These are phyloP conservation scores for Triplophysa dalaica DNA, from an alignment of 2,113 vertebrate genomes.

Conservation along the genomic window DNA sequence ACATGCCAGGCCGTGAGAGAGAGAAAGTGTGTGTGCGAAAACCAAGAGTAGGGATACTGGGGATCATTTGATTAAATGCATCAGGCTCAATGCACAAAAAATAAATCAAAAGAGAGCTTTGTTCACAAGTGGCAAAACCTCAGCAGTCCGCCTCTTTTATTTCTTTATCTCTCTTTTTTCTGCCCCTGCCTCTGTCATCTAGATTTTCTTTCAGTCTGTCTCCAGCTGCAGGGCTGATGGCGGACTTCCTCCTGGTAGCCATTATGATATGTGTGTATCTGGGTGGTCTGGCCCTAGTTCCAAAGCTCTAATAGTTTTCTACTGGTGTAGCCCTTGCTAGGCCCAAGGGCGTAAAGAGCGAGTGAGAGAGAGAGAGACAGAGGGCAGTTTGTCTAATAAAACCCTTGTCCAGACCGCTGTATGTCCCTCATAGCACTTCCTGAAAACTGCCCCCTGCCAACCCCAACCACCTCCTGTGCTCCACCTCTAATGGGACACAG, in stretches of 20 bases:
- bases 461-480: conserved; percentile 88
- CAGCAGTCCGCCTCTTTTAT: conserved; percentile 31
- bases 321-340: conserved; percentile 84
- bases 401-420: conserved; percentile 80
- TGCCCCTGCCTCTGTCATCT: conserved; percentile 24
- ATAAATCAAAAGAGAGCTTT: conserved; percentile 34
- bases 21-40: conserved; percentile 10
- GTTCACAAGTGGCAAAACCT: conserved; percentile 52
- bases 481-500: conserved; percentile 94
- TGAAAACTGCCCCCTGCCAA: conserved; percentile 90
- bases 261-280: conserved; percentile 77
- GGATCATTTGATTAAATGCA: conserved; percentile 46
- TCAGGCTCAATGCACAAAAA: conserved; percentile 9
- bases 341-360: conserved; percentile 82
- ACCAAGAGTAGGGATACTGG: neutral
- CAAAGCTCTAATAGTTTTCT: conserved; percentile 78
- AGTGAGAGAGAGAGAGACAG: conserved; percentile 77
- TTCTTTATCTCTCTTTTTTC: conserved; percentile 39
- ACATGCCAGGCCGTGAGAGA: conserved; percentile 4
- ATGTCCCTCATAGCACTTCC: conserved; percentile 79
- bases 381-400: conserved; percentile 97
- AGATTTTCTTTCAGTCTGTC: conserved; percentile 12
- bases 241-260: conserved; percentile 77
- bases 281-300: conserved; percentile 86
- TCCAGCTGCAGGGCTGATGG: conserved; percentile 72